Conservation (phyloP, 2,888 invertebrate genomes). For the Lasius fuliginosus region DNA sequence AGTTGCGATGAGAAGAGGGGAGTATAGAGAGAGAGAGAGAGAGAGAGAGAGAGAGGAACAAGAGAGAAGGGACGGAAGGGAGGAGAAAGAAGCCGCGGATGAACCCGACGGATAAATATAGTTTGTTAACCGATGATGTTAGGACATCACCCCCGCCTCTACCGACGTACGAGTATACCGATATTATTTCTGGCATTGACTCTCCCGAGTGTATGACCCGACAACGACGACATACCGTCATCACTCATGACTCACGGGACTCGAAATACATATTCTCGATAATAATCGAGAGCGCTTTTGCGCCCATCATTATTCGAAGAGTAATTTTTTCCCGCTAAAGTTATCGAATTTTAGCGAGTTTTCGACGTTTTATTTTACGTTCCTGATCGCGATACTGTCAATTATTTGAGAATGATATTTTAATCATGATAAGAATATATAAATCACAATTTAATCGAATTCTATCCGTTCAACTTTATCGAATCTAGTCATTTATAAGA, state of each 20-base stretch:
- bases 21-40: too few relatives aligned
- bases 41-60: constrained; percentile 10
- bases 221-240: constrained; percentile 76
- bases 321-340: not conserved
- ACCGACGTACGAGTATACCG: constrained; percentile 69
- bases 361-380: too few relatives aligned
- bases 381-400: not conserved
- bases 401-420: not conserved
- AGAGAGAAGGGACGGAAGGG: constrained; percentile 7
- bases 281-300: constrained; percentile 53
- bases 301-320: constrained; percentile 7
- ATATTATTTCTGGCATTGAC: constrained; percentile 85
- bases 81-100: constrained; percentile 51
- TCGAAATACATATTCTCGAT: constrained; percentile 76
- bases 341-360: not conserved
- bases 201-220: constrained; percentile 73
- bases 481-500: not conserved
- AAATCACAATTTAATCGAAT: not conserved
- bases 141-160: constrained; percentile 78
- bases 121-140: constrained; percentile 82
- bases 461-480: not conserved
- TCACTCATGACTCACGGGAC: constrained; percentile 81
- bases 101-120: constrained; percentile 81
- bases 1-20: constrained; percentile 35
- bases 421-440: not conserved